Evolutionary conservation across 2,888 invertebrate species (phyloP), one percentile per base, ranked within the genome.

Genomic region (Colostygia pectinataria): DNA sequence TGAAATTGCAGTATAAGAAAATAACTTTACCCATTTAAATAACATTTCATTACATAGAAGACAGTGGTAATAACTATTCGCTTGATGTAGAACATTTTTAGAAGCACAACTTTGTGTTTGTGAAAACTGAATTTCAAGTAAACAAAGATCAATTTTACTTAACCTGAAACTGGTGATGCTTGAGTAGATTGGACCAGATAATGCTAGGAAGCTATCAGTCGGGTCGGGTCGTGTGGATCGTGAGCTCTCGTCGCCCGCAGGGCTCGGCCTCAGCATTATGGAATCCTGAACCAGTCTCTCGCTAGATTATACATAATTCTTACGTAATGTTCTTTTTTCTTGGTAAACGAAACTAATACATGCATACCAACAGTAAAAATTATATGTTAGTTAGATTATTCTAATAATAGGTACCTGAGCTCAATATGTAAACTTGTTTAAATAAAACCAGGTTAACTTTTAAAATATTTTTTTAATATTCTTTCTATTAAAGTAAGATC

Each of bases 151-250:
- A 29, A 34, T 18, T 46, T 41, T 14, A 12, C 36, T 15, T 33
- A 34, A 24, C 10, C 18, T 18, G 31, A 38, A 32, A 13, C 42
- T 38, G 42, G 46, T 39, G 42, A 46, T 39, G 36, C 29, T 36
- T 31, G 42, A 20, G 36, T 12, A 50, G 42, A 49, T 54, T 49
- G 41, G 31, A 39, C 10, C 33, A 62, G 62, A 62, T 71, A 74
- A 75, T 73, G 66, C 66, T 65, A 71, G 68, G 68, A 67, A 72
- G 67, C 70, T 68, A 73, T 78, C 69, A 60, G 47, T 36, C 48
- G 53, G 66, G 66, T 72, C 72, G 71, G 66, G 66, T 72, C 72
- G 71, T 72, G 69, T 66, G 66, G 62, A 68, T 79, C 80, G 82
- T 80, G 82, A 66, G 66, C 69, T 58, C 66, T 50, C 60, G 67